phyloP scores from a whole-genome alignment of 2,113 vertebrate species.

The Tragulus kanchil region DNA sequence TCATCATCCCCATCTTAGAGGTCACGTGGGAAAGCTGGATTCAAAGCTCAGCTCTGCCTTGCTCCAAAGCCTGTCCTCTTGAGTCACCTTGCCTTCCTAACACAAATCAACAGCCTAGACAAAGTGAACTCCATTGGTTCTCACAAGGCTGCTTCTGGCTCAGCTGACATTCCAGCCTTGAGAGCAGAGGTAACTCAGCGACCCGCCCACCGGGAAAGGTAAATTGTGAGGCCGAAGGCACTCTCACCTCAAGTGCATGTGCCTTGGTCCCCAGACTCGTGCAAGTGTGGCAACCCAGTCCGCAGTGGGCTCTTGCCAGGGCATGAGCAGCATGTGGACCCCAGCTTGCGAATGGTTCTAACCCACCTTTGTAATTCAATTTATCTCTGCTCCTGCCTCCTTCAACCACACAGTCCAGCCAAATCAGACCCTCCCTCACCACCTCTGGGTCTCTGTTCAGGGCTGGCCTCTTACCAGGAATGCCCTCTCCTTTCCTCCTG shows the following conservation, averaged over 20 bases:
- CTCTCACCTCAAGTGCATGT: background rate
- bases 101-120: background rate
- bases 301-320: background rate
- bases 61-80: background rate
- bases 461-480: background rate
- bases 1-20: background rate
- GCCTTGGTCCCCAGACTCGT: background rate
- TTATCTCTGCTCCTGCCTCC: background rate
- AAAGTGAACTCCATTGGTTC: background rate
- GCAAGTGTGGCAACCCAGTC: fast-evolving
- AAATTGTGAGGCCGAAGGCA: background rate
- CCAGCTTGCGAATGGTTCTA: background rate
- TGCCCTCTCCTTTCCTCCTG: background rate
- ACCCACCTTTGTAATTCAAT: background rate
- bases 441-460: background rate
- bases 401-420: background rate
- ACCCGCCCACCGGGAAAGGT: background rate
- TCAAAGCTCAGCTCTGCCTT: background rate
- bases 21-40: background rate
- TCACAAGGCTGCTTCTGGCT: background rate
- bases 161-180: background rate
- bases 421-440: background rate
- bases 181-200: fast-evolving
- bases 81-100: background rate
- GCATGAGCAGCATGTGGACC: no score